Evolutionary conservation across 2,888 invertebrate species (phyloP), one percentile per base, ranked within the genome.

Genomic region (Heliconius ethilla): DNA sequence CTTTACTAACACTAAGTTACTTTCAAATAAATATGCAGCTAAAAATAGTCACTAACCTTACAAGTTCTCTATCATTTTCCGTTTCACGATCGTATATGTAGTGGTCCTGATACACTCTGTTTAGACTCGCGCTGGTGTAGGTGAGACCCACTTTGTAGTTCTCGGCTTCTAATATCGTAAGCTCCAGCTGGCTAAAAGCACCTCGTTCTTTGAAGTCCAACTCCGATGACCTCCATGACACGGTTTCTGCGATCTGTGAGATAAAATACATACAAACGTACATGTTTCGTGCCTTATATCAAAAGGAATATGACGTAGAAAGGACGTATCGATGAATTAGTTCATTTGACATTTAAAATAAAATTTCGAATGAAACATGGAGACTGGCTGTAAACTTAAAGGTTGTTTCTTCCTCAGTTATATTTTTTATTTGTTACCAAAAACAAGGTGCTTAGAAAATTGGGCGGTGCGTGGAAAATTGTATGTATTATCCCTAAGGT

Each of bases 151-250:
- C 90, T 83, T 89, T 89, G 86, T 90, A 92, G 51, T 89, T 90
- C 80, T 91, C 92, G 1, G 88, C 89, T 80, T 92, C 93, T 40
- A 91, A 81, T 13, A 94, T 84, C 0, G 90, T 88, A 69, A 95
- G 86, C 84, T 93, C 93, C 51, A 95, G 84, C 75, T 91, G 89
- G 79, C 94, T 94, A 85, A 92, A 92, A 0, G 94, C 92, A 0
- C 88, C 90, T 1, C 91, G 88, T 83, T 93, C 94, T 66, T 90
- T 91, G 87, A 91, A 94, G 84, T 94, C 94, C 82, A 87, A 82
- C 37, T 94, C 93, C 3, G 90, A 85, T 1, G 88, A 85, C 27
- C 85, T 83, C 85, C 89, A 88, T 18, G 93, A 89, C 1, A 92
- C 84, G 0, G 91, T 89, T 83, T 94, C 93, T n/a, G 92, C 94